Conservation (phyloP, 2,113 vertebrate species). For the Tragelaphus strepsiceros region DNA sequence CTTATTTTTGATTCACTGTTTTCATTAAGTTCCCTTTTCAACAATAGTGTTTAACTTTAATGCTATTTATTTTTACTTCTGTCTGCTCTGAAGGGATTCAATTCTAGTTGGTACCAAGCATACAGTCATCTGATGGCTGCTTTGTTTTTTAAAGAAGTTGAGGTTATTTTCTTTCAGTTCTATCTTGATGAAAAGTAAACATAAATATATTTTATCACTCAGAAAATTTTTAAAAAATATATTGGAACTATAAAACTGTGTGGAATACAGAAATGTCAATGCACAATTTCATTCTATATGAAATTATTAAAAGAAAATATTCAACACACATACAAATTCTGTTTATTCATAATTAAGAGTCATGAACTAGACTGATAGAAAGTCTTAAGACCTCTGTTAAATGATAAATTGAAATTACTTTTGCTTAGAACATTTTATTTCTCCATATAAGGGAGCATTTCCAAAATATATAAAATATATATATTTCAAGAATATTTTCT, state of each 20-base stretch:
- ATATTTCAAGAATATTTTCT: neutral
- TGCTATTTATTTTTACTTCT: slow-evolving; percentile 59
- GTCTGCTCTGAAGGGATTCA: slow-evolving; percentile 42
- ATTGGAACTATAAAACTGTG: neutral
- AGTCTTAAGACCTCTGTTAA: neutral
- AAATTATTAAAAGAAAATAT: neutral
- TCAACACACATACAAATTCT: neutral
- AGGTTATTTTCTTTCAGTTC: neutral
- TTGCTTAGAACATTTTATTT: neutral
- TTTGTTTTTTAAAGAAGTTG: neutral
- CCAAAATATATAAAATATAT: neutral
- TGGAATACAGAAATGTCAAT: neutral
- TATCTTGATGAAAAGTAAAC: neutral
- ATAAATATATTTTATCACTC: neutral
- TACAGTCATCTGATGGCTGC: neutral
- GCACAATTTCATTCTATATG: neutral
- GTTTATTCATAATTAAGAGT: neutral
- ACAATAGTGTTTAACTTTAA: slow-evolving; percentile 59
- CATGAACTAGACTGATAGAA: neutral
- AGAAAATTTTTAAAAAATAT: neutral
- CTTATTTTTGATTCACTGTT: slow-evolving; percentile 70
- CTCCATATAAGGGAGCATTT: neutral
- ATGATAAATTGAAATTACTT: neutral
- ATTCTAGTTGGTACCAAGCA: neutral
- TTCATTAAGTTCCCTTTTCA: slow-evolving; percentile 67